These are phyloP conservation scores for Seira musarum DNA, from an alignment of 2,888 invertebrate species.

Conservation along the genomic window DNA sequence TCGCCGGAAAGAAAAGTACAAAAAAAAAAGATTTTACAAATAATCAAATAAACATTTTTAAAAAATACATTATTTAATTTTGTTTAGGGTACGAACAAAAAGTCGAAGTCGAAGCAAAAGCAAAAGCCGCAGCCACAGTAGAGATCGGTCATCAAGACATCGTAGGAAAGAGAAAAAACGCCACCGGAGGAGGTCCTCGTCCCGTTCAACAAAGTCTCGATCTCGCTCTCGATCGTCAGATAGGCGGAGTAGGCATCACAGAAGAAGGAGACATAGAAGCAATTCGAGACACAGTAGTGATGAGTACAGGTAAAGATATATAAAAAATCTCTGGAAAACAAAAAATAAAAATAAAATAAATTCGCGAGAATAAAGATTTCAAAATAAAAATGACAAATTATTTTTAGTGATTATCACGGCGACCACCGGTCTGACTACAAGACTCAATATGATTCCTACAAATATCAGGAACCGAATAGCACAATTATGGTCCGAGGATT, in stretches of 20 bases:
- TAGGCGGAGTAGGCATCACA: slow-evolving; percentile 49
- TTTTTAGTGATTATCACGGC: no score
- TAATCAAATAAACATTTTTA: no score
- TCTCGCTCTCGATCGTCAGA: slow-evolving; percentile 60
- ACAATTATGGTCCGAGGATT: slow-evolving; percentile 84
- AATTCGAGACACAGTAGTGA: slow-evolving; percentile 47
- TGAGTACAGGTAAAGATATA: slow-evolving; percentile 30
- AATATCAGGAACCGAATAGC: slow-evolving; percentile 78
- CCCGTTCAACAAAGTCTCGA: slow-evolving; percentile 35
- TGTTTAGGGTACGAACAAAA: no score
- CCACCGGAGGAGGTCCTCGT: slow-evolving; percentile 53
- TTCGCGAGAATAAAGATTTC: no score
- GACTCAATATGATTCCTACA: slow-evolving; percentile 73
- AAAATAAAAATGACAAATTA: no score
- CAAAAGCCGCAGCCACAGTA: slow-evolving; percentile 45
- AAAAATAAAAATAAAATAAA: no score
- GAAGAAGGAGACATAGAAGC: slow-evolving; percentile 51
- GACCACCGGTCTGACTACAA: slow-evolving; percentile 56
- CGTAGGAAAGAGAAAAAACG: slow-evolving; percentile 58
- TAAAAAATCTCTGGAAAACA: no score
- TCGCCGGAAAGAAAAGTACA: slow-evolving; percentile 43
- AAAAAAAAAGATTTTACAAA: no score
- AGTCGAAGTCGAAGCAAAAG: slow-evolving; percentile 38
- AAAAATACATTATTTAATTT: no score
- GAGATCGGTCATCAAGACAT: slow-evolving; percentile 50